Percentiles rank a stretch among this genome's conserved stretches.
Conservation (phyloP, 2,888 invertebrate species). For the Pardosa pseudoannulata region DNA sequence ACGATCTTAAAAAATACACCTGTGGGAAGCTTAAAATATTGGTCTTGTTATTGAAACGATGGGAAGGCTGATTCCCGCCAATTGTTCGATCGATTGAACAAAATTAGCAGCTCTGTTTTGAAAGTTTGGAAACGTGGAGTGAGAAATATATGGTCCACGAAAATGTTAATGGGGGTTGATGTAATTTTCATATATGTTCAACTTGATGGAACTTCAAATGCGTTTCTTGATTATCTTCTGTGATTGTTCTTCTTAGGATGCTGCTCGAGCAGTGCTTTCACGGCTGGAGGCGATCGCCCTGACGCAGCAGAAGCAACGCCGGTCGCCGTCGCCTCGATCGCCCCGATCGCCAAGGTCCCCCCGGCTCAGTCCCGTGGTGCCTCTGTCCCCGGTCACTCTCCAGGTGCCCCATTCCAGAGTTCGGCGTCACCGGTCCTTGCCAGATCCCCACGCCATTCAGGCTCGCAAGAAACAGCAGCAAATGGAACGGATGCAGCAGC, state of each 20-base stretch:
- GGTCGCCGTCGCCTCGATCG: background rate
- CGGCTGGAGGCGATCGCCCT: slow-evolving; percentile 75
- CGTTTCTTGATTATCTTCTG: too few species aligned
- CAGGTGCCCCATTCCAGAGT: slow-evolving; percentile 66
- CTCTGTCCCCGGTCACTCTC: slow-evolving; percentile 20
- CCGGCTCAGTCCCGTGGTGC: background rate
- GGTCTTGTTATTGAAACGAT: too few species aligned
- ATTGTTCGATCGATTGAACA: too few species aligned
- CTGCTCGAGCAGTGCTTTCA: slow-evolving; percentile 57
- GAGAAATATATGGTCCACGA: too few species aligned
- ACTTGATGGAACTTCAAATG: too few species aligned
- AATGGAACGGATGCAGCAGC: slow-evolving; percentile 48
- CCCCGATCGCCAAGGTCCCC: slow-evolving; percentile 17
- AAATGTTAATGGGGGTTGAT: too few species aligned
- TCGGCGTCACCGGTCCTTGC: slow-evolving; percentile 73
- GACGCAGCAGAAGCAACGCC: slow-evolving; percentile 24
- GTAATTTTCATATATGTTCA: too few species aligned
- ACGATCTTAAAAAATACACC: too few species aligned
- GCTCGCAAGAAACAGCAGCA: slow-evolving; percentile 61
- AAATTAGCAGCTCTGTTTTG: too few species aligned
- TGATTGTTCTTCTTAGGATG: slow-evolving; percentile 28
- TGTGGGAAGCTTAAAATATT: too few species aligned
- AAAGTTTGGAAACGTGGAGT: too few species aligned
- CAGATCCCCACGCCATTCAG: slow-evolving; percentile 71
- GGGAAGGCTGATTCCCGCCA: too few species aligned